A percentile compares a stretch with the other conserved stretches of the same genome.
Conservation (phyloP, 2,797 vertebrate genomes). For the Coracias cyanogaster region DNA sequence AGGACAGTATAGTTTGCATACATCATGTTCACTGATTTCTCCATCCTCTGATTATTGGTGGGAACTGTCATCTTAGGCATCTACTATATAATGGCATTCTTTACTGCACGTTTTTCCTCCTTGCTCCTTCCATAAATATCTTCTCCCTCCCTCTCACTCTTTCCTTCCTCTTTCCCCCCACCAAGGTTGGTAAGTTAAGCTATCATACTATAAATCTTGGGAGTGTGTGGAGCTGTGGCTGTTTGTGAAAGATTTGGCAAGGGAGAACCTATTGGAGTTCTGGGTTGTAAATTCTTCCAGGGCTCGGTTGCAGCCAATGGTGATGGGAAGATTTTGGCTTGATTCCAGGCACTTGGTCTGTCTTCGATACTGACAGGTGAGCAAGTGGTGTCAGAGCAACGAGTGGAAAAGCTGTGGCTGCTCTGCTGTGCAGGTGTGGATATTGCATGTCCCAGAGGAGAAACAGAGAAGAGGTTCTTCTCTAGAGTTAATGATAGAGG, state of each 20-base stretch:
- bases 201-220: background rate
- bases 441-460: background rate
- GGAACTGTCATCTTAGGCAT: background rate
- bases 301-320: background rate
- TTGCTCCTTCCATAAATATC: background rate
- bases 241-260: background rate
- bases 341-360: background rate
- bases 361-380: fast-evolving
- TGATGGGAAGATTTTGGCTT: background rate
- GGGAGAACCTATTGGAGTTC: background rate
- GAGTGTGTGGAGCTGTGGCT: background rate
- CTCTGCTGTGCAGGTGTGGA: background rate
- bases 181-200: background rate
- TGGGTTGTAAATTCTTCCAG: background rate
- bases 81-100: background rate
- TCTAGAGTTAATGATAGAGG: background rate
- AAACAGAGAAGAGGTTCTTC: background rate
- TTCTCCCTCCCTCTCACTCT: background rate
- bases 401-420: background rate
- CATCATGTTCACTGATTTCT: background rate
- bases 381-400: background rate
- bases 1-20: background rate
- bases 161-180: background rate
- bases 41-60: background rate
- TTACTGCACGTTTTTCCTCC: background rate